Evolutionary conservation across 2,113 vertebrate genomes (phyloP).

Genomic region (Centropus bengalensis): DNA sequence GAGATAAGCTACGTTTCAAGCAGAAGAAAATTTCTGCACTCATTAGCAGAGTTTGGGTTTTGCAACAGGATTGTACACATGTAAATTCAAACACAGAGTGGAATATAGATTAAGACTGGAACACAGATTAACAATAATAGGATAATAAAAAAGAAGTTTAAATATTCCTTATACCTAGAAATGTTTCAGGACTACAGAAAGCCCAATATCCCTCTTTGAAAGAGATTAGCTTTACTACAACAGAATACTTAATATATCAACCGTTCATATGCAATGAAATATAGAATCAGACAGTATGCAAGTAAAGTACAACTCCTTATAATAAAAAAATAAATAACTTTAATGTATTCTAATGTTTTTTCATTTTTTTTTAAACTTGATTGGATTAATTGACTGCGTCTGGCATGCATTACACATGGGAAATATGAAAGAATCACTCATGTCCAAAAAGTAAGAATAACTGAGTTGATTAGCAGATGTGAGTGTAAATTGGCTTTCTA

Average conservation of each 20-base stretch:
- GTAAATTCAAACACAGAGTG: background rate
- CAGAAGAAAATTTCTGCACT: background rate
- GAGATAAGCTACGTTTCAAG: background rate
- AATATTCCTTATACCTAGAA: background rate
- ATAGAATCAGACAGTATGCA: background rate
- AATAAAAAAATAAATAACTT: background rate
- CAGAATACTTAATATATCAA: background rate
- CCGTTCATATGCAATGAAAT: background rate
- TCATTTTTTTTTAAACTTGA: background rate
- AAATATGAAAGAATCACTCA: conserved; percentile 3
- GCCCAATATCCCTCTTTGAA: background rate
- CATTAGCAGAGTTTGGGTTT: background rate
- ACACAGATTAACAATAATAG: background rate
- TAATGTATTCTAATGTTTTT: background rate
- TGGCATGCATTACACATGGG: background rate
- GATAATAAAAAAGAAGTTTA: background rate
- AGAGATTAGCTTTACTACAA: background rate
- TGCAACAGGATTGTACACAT: background rate
- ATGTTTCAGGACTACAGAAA: background rate
- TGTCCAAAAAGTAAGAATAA: conserved; percentile 38
- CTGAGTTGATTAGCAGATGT: conserved; percentile 39
- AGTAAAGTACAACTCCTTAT: background rate
- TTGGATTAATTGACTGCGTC: background rate
- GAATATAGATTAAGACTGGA: background rate
- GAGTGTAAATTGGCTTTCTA: background rate